phyloP scores from a whole-genome alignment of 2,113 vertebrate genomes.

The Mirza zaza region DNA sequence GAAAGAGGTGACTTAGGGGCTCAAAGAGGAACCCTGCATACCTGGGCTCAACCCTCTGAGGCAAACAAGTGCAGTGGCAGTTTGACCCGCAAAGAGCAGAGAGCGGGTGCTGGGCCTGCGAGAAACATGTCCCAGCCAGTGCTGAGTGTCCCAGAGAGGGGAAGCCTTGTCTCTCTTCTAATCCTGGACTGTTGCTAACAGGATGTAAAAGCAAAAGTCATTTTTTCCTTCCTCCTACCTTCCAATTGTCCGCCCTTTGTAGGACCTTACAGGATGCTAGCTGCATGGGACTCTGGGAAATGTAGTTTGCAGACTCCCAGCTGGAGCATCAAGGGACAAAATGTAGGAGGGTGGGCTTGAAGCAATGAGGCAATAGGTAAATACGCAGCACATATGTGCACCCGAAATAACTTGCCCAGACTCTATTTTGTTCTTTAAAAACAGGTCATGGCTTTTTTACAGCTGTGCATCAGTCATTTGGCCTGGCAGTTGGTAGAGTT shows the following conservation, averaged over 20 bases:
- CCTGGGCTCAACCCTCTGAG: not conserved
- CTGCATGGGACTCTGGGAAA: not conserved
- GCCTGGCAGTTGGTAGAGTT: not conserved
- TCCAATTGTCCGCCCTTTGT: not conserved
- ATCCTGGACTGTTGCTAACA: not conserved
- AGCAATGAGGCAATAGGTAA: not conserved
- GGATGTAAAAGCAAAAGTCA: not conserved
- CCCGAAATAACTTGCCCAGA: not conserved
- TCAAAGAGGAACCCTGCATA: not conserved
- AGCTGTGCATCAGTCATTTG: not conserved
- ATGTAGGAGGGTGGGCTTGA: not conserved
- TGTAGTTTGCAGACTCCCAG: not conserved
- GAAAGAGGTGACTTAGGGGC: not conserved
- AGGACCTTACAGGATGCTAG: not conserved
- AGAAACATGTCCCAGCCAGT: fast-evolving
- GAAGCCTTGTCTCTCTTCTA: not conserved
- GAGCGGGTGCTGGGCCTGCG: too few species aligned
- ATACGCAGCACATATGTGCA: not conserved
- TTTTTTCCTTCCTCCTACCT: not conserved
- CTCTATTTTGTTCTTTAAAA: conserved; percentile 3
- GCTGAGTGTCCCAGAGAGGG: too few species aligned
- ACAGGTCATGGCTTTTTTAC: not conserved
- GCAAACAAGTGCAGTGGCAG: not conserved
- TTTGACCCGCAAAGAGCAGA: not conserved
- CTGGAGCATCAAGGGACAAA: not conserved